Conservation (phyloP, 2,797 vertebrate genomes). For the Pitangus sulphuratus region DNA sequence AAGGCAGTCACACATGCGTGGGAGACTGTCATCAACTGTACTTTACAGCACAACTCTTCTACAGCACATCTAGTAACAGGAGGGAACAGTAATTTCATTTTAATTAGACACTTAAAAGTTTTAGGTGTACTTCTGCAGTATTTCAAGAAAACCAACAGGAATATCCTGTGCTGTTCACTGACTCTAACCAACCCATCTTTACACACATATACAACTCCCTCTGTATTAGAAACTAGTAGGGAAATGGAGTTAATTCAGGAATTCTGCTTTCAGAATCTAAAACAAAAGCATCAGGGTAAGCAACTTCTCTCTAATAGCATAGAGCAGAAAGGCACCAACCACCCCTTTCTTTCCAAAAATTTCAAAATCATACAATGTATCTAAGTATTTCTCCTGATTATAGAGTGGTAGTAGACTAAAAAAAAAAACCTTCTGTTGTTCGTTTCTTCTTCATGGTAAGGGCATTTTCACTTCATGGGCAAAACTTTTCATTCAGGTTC, state of each 20-base stretch:
- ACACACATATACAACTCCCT: background rate
- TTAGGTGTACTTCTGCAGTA: background rate
- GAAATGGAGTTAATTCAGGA: background rate
- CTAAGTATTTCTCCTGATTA: background rate
- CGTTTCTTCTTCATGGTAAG: background rate
- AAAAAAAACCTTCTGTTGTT: background rate
- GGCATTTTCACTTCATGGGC: conserved; percentile 40
- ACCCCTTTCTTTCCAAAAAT: background rate
- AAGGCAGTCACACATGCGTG: background rate
- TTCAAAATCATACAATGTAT: background rate
- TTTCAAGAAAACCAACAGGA: background rate
- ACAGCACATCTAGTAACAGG: background rate
- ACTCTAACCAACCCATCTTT: background rate
- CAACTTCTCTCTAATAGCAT: background rate
- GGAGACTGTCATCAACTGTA: background rate
- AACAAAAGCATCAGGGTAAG: background rate
- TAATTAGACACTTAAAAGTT: background rate
- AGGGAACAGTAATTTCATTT: background rate
- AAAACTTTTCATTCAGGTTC: conserved; percentile 18
- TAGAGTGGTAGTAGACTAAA: background rate
- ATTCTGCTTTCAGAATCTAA: background rate
- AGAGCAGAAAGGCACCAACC: background rate
- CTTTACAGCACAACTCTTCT: background rate
- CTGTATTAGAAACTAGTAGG: background rate
- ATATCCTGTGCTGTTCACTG: background rate